Base-by-base conservation (phyloP, 2,797 vertebrate genomes). In the Odontamblyopus rebecca region DNA sequence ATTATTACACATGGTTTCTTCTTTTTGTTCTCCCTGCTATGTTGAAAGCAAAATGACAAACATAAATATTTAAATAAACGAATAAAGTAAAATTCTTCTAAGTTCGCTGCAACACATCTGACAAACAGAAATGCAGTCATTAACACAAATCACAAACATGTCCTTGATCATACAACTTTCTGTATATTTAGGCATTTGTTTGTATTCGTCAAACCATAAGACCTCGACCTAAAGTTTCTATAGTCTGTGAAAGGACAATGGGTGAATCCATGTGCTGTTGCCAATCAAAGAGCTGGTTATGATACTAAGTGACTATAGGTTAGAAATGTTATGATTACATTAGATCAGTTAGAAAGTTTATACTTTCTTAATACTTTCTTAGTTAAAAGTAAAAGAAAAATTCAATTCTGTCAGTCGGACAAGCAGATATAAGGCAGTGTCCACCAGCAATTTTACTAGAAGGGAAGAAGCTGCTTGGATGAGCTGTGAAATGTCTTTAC, bases 211-310 rank as follows among this genome's bases (percentile, higher is more conserved):
- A 77, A 73, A 79, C 77, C 74, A 76, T 57, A 61, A 75, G n/a
- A 30, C 12, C 18, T 53, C 5, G 8, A 15, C 65, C 51, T 19
- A 57, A 1, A 77, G 41, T 50, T 73, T 71, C 61, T 75, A 76
- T 23, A 63, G 66, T 65, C 71, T 65, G 63, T 61, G 66, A 78
- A 73, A 64, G 38, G 48, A 72, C 68, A 77, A 67, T 41, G 53
- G 29, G 73, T 73, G 59, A 59, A 41, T 2, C 61, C 89, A 91
- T 67, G 27, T 83, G 86, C n/a, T 61, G 77, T 80, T 87, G 81
- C 89, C 85, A 87, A 74, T 91, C 88, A 91, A 84, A 83, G 12
- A 68, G 57, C 38, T 26, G 61, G 35, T 41, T 63, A 38, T 13
- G n/a, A 44, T 13, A 65, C 13, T 63, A 29, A 59, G n/a, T 61